Conservation (phyloP, 2,888 invertebrate species). For the Seira sanloemensis region DNA sequence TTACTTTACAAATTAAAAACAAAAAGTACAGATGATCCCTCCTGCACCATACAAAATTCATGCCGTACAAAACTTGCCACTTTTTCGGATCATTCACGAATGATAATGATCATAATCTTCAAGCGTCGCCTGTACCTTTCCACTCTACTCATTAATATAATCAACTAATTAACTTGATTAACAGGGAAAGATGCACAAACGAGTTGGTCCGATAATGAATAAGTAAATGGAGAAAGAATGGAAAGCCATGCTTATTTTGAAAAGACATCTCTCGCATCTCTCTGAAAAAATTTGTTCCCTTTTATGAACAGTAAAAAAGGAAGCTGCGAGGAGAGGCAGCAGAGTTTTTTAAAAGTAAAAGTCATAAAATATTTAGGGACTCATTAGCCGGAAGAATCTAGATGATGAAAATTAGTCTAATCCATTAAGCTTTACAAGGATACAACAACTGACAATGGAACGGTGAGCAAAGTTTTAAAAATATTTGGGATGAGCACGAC, state of each 20-base stretch:
- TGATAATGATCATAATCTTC: background rate
- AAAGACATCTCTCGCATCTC: conserved; percentile 28
- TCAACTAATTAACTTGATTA: conserved; percentile 64
- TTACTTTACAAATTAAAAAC: conserved; percentile 44
- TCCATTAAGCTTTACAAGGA: conserved; percentile 67
- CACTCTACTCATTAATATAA: conserved; percentile 17
- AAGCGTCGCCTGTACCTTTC: background rate
- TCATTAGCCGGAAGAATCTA: conserved; percentile 70
- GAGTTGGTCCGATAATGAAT: conserved; percentile 32
- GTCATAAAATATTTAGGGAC: conserved; percentile 72
- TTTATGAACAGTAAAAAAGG: conserved; percentile 46
- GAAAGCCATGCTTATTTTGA: conserved; percentile 12
- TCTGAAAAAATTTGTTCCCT: conserved; percentile 47
- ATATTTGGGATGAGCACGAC: background rate
- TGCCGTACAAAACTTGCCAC: conserved; percentile 1
- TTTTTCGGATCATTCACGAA: background rate
- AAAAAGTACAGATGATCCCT: conserved; percentile 54
- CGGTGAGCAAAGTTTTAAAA: background rate
- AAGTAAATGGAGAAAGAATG: conserved; percentile 35
- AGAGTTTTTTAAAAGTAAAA: conserved; percentile 46
- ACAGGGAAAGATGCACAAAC: conserved; percentile 32
- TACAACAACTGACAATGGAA: too few relatives aligned
- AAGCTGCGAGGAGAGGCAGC: conserved; percentile 18
- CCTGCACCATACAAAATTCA: conserved; percentile 50
- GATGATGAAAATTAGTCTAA: conserved; percentile 71